Percentiles rank a stretch among this genome's conserved stretches.
These are phyloP conservation scores for Premnoplex brunnescens DNA, from an alignment of 2,797 vertebrate genomes.

Conservation along the genomic window DNA sequence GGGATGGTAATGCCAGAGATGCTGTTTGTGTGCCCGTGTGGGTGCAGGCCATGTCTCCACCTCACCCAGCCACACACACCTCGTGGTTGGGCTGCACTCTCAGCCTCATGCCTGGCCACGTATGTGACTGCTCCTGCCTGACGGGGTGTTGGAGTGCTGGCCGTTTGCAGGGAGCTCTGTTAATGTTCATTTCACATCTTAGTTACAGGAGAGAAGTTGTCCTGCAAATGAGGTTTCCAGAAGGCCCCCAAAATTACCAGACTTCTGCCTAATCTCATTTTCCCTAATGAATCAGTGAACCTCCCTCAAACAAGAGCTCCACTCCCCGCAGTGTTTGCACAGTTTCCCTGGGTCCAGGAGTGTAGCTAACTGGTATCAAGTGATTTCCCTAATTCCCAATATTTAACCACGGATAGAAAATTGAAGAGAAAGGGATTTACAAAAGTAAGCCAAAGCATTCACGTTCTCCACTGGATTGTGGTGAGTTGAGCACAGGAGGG, in stretches of 20 bases:
- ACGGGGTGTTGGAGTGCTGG: not conserved
- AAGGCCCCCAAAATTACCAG: not conserved
- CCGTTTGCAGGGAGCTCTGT: not conserved
- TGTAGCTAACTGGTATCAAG: too few species aligned
- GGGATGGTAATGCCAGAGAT: not conserved
- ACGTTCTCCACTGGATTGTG: rapidly evolving
- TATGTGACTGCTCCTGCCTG: rapidly evolving
- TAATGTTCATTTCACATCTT: not conserved
- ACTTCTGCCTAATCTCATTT: not conserved
- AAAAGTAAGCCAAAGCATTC: not conserved
- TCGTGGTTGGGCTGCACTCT: not conserved
- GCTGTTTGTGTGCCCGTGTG: not conserved
- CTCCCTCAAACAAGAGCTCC: not conserved
- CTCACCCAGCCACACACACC: rapidly evolving
- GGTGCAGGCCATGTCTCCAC: not conserved
- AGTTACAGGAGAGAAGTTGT: not conserved
- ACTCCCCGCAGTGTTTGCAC: rapidly evolving
- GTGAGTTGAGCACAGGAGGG: not conserved
- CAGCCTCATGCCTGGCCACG: rapidly evolving
- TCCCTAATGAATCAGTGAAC: not conserved
- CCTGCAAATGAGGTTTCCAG: not conserved
- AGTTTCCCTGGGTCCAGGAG: not conserved
- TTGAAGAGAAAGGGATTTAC: not conserved
- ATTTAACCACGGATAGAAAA: not conserved
- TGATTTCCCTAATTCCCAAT: not conserved